These are phyloP conservation scores for Aphrocallistes beatrix DNA, from an alignment of 37 sponge, comb jelly and placozoan species.

Conservation along the genomic window DNA sequence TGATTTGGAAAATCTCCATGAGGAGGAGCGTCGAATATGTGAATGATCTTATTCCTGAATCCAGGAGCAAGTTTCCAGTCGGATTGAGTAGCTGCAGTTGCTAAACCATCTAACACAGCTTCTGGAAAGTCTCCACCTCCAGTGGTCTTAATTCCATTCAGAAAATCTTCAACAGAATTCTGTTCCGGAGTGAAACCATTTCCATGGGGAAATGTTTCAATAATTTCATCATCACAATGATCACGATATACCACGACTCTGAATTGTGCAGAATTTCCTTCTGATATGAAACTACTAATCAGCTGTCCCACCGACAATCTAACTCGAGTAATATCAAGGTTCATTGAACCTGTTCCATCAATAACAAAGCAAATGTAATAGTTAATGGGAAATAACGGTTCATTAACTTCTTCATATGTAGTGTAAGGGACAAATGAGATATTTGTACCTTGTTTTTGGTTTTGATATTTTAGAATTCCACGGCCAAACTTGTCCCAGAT, in stretches of 20 bases:
- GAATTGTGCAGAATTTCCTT: background rate
- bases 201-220: background rate
- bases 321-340: background rate
- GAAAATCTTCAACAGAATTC: background rate
- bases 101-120: background rate
- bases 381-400: background rate
- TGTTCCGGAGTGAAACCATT: background rate
- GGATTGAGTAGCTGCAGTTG: too few species aligned
- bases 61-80: too few species aligned
- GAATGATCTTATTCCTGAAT: too few species aligned
- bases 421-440: background rate
- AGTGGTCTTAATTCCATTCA: background rate
- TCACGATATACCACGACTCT: background rate
- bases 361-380: background rate
- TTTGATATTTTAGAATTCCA: background rate
- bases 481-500: slow-evolving; percentile 2
- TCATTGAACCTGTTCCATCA: background rate
- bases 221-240: background rate
- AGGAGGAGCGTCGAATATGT: too few species aligned
- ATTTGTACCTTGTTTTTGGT: background rate
- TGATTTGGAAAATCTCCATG: too few species aligned
- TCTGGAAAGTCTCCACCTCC: background rate
- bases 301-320: background rate
- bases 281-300: background rate
- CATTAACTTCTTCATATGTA: background rate